These are phyloP conservation scores for Orestias chungarensis DNA, from an alignment of 2,797 vertebrate species.

Conservation along the genomic window DNA sequence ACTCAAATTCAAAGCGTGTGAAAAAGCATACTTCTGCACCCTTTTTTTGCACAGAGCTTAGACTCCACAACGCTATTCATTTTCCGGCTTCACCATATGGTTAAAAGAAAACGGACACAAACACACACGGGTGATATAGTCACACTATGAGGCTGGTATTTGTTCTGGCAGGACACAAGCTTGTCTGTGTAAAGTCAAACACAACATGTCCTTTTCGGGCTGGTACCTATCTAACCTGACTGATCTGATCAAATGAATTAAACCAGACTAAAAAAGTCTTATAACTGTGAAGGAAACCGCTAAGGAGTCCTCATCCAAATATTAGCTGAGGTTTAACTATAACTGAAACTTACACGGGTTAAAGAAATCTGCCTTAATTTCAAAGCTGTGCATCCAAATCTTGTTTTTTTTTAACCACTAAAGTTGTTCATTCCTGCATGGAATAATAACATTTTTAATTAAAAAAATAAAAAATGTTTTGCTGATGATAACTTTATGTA, in stretches of 20 bases:
- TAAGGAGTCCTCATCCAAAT: no score
- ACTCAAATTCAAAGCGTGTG: constrained; percentile 49
- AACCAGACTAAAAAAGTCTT: no score
- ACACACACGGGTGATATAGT: constrained; percentile 46
- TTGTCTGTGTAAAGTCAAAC: constrained; percentile 47
- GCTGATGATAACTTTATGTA: neutral
- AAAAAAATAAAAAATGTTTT: no score
- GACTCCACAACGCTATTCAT: constrained; percentile 60
- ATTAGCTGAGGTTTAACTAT: no score
- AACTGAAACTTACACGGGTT: no score
- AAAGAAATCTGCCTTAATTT: no score
- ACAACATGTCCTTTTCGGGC: constrained; percentile 22
- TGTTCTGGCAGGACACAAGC: constrained; percentile 60
- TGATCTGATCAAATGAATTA: no score
- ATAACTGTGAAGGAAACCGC: no score
- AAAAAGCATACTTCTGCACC: constrained; percentile 27
- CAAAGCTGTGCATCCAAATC: neutral
- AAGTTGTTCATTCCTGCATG: neutral
- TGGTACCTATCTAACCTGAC: constrained; percentile 9
- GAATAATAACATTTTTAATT: neutral
- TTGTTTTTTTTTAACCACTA: neutral
- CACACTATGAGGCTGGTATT: constrained; percentile 44
- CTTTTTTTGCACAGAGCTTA: constrained; percentile 32
- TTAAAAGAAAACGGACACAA: constrained; percentile 59
- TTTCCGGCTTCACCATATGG: constrained; percentile 43